Conservation (phyloP, 2,888 invertebrate genomes). For the Strigamia transsilvanica region DNA sequence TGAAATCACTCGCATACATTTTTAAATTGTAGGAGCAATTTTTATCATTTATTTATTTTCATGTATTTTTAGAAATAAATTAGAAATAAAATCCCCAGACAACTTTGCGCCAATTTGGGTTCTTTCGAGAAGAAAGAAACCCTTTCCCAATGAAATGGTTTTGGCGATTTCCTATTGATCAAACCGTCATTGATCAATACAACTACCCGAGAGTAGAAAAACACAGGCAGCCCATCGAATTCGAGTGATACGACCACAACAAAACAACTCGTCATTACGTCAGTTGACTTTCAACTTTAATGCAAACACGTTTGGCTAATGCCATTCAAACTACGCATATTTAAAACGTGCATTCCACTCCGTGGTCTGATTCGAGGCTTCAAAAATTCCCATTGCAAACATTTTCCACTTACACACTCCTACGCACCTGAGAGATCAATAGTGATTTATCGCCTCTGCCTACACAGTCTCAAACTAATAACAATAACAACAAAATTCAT, state of each 20-base stretch:
- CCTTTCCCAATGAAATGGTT: slow-evolving; percentile 46
- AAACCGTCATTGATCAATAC: slow-evolving; percentile 44
- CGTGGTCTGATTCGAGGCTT: slow-evolving; percentile 17
- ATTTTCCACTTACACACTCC: slow-evolving; percentile 18
- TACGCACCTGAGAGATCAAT: slow-evolving; percentile 37
- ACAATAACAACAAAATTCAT: slow-evolving; percentile 11
- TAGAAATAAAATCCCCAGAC: neutral
- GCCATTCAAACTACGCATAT: slow-evolving; percentile 14
- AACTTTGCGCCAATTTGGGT: slow-evolving; percentile 1
- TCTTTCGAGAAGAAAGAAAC: slow-evolving; percentile 16
- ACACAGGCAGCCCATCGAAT: slow-evolving; percentile 27
- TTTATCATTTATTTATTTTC: neutral
- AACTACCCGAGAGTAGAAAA: slow-evolving; percentile 43
- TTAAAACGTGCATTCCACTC: slow-evolving; percentile 4
- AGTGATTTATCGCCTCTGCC: slow-evolving; percentile 20
- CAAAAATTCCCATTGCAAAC: slow-evolving; percentile 35
- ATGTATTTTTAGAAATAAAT: neutral
- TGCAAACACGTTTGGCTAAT: slow-evolving; percentile 4
- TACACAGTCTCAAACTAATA: neutral
- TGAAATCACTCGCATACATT: slow-evolving; percentile 16
- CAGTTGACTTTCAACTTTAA: slow-evolving; percentile 8
- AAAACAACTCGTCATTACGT: slow-evolving; percentile 6
- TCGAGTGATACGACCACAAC: slow-evolving; percentile 1
- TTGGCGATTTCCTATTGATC: slow-evolving; percentile 45
- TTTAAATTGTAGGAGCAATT: neutral